phyloP scores from a whole-genome alignment of 2,888 invertebrate species.

The Melanostoma mellinum region DNA sequence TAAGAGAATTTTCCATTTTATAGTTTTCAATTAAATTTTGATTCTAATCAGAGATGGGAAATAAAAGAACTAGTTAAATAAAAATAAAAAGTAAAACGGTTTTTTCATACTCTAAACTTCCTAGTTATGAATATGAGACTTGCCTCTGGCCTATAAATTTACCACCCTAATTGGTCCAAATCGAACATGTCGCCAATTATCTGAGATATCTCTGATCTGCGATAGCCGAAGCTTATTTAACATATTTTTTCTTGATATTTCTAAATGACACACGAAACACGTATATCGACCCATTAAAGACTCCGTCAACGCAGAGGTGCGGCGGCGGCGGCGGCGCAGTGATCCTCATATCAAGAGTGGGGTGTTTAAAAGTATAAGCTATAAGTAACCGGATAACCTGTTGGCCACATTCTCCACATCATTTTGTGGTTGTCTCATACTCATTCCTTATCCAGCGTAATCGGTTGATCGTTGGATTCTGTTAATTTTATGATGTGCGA shows the following conservation, averaged over 20 bases:
- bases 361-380: constrained; percentile 7
- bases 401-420: constrained; percentile 27
- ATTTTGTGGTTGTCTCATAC: constrained; percentile 44
- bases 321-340: constrained; percentile 3
- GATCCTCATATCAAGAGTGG: constrained; percentile 16
- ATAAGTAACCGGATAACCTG: constrained; percentile 50
- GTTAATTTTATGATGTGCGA: constrained; percentile 73
- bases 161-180: constrained; percentile 43
- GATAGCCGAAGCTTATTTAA: constrained; percentile 55
- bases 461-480: constrained; percentile 66
- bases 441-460: constrained; percentile 52
- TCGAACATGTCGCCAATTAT: constrained; percentile 61
- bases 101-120: too few species aligned
- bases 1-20: too few species aligned
- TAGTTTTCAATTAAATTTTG: too few species aligned
- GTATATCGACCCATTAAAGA: constrained; percentile 39
- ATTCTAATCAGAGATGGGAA: too few species aligned
- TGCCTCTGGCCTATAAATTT: constrained; percentile 30
- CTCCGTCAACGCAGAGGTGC: constrained; percentile 1
- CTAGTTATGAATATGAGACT: too few species aligned
- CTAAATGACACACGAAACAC: constrained; percentile 64
- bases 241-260: constrained; percentile 59
- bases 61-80: too few species aligned
- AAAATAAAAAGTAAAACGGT: too few species aligned
- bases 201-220: constrained; percentile 31